Evolutionary conservation across 2,888 invertebrate genomes (phyloP).

Genomic region (Conus canariensis): DNA sequence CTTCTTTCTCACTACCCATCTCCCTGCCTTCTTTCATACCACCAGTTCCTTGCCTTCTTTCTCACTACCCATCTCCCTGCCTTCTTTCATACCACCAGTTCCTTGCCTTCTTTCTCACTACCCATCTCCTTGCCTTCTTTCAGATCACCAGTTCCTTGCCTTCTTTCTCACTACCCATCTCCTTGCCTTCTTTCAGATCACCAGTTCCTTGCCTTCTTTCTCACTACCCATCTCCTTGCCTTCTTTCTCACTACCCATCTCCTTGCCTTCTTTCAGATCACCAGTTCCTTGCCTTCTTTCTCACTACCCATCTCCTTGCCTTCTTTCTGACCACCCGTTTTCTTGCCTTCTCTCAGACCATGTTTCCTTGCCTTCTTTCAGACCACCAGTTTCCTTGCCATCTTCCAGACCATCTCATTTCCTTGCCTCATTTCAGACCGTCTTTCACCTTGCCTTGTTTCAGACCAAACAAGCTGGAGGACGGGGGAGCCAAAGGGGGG

Average conservation of each 20-base stretch:
- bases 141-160: neutral
- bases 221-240: neutral
- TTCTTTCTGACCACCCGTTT: neutral
- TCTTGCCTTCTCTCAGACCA: neutral
- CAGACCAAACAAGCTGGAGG: conserved; percentile 78
- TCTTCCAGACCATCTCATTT: too few relatives aligned
- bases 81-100: too few relatives aligned
- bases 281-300: neutral
- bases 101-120: too few relatives aligned
- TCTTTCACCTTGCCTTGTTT: conserved; percentile 23
- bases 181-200: neutral
- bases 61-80: too few relatives aligned
- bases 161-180: conserved; percentile 1
- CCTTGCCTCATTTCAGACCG: too few relatives aligned
- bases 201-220: neutral
- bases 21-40: too few relatives aligned
- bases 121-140: too few relatives aligned
- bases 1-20: too few relatives aligned
- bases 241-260: neutral
- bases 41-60: too few relatives aligned
- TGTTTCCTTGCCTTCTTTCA: neutral
- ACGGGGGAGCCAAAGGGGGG: conserved; percentile 74
- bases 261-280: neutral
- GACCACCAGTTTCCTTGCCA: neutral
- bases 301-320: neutral